Evolutionary conservation across 2,113 vertebrate genomes (phyloP).

Genomic region (Phyllostomus discolor): DNA sequence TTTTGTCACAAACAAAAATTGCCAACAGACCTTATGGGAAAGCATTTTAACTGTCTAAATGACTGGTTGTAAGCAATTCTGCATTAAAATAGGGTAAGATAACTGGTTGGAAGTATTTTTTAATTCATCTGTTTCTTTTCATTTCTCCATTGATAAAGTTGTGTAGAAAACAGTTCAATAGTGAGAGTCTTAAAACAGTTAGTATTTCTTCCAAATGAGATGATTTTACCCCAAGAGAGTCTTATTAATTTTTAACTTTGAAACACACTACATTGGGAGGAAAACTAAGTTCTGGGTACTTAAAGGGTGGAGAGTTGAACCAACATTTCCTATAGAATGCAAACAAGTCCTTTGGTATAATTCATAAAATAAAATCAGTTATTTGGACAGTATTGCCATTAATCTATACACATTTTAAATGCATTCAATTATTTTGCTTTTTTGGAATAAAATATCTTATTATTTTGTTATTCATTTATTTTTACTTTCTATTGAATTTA

Average conservation of each 20-base stretch:
- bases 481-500: background rate
- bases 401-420: background rate
- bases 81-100: background rate
- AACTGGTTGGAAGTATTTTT: background rate
- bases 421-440: background rate
- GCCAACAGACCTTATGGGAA: too few relatives aligned
- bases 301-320: background rate
- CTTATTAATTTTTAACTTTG: background rate
- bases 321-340: background rate
- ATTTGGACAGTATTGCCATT: background rate
- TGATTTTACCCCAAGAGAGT: background rate
- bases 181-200: background rate
- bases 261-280: background rate
- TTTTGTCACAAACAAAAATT: background rate
- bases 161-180: background rate
- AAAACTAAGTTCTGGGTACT: background rate
- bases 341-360: background rate
- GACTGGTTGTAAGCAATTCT: background rate
- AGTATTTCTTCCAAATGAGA: background rate
- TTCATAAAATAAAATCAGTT: background rate
- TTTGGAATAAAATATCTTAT: background rate
- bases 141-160: background rate
- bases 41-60: background rate
- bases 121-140: background rate
- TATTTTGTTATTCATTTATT: background rate